Evolutionary conservation across 2,888 invertebrate species (phyloP), one percentile per base, ranked within the genome.

Genomic region (Morinoia aosen): DNA sequence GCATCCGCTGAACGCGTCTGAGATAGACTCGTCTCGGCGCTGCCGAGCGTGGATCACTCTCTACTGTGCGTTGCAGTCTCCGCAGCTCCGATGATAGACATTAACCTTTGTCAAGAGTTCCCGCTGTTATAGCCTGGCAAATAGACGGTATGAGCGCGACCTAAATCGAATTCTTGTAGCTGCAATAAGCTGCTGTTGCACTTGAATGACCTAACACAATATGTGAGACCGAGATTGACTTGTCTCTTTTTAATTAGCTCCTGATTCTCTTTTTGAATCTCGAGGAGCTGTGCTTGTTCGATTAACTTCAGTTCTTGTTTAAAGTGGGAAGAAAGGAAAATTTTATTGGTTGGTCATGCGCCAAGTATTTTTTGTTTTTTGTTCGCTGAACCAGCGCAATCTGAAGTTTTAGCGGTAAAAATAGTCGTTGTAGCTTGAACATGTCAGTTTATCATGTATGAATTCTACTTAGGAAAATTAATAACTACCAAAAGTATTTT

Each of bases 41-140:
- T 33, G 7, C 76, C 19, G 76, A 16, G 33, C 7, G 8, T 4
- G 90, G 93, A 93, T 93, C 58, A 93, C 58, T 93, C 10, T 33
- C 58, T 57, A 93, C 16, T 8, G 14, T 33, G 56, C 93, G 93
- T 93, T 93, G 93, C 93, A 93, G 93, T 93, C 93, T 57, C 93
- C 93, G 33, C 12, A 33, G 19, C 10, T 12, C 58, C 7, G 16
- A 57, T 93, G 93, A 93, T 25, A 93, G 93, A 93, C 93, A 93
- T 93, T 93, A 93, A 57, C 93, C 93, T 93, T 93, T 93, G 93
- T 93, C 25, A 93, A 39, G 93, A 57, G 93, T 33, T 57, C 93
- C 57, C 12, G 12, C 16, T 93, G 57, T 56, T 93, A 33, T 76
- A 48, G 48, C 93, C 57, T 56, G 93, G 57, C 93, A 93, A 93